These are phyloP conservation scores for Agelas oroides DNA, from an alignment of 37 sponge, comb jelly and placozoan genomes.

Conservation along the genomic window DNA sequence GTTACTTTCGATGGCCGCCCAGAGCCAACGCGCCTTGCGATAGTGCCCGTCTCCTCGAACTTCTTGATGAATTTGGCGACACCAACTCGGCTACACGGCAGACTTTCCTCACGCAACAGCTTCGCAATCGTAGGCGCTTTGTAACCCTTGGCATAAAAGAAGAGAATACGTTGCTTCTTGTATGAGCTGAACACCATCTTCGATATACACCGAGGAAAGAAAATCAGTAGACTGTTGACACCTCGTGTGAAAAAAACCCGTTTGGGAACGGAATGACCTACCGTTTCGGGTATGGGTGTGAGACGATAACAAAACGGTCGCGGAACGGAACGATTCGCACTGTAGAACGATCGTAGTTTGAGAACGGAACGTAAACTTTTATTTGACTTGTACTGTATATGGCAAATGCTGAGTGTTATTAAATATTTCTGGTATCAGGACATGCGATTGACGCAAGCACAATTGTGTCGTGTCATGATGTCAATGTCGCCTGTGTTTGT, in stretches of 20 bases:
- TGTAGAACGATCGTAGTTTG: background rate
- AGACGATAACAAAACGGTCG: background rate
- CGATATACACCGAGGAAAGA: background rate
- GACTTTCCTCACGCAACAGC: background rate
- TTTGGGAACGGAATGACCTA: background rate
- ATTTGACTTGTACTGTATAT: no score
- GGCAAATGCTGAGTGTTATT: no score
- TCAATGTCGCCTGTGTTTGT: no score
- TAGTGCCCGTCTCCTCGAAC: background rate
- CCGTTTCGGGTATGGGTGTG: background rate
- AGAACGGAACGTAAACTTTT: background rate
- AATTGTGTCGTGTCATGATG: no score
- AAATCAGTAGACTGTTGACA: no score
- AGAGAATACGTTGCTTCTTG: conserved; percentile 4
- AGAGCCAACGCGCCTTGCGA: background rate
- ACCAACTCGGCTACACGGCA: background rate
- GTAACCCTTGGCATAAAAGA: background rate
- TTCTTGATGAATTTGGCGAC: background rate
- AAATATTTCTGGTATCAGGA: no score
- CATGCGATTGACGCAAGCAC: no score
- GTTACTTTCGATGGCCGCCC: conserved; percentile 12
- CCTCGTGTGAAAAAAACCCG: background rate
- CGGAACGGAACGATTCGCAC: no score
- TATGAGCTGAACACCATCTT: background rate
- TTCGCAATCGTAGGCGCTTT: conserved; percentile 9